Conservation (phyloP, 2,797 vertebrate species). For the Centroberyx gerrardi region DNA sequence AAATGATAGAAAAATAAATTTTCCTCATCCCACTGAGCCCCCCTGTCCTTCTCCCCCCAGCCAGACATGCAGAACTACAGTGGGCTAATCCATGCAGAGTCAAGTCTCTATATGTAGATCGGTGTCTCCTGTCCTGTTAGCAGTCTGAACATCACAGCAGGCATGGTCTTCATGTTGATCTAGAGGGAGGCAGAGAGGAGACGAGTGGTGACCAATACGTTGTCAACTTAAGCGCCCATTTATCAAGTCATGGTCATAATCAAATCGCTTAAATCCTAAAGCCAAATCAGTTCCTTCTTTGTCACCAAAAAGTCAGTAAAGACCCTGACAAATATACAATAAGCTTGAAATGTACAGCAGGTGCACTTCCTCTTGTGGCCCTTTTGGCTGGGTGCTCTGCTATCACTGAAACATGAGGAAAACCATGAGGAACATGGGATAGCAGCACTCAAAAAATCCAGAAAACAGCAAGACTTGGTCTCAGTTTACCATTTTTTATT, state of each 20-base stretch:
- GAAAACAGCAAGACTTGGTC: too few species aligned
- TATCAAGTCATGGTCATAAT: conserved; percentile 22
- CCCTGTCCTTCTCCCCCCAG: conserved; percentile 33
- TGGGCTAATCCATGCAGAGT: conserved; percentile 57
- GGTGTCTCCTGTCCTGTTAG: conserved; percentile 98
- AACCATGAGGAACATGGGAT: too few species aligned
- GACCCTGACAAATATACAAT: conserved; percentile 28
- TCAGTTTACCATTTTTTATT: too few species aligned
- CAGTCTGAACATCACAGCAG: conserved; percentile 97
- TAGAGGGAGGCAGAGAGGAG: conserved; percentile 62
- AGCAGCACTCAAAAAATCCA: too few species aligned
- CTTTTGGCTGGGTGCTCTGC: too few species aligned
- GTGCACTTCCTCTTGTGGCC: too few species aligned
- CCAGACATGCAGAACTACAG: conserved; percentile 67
- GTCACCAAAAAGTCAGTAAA: conserved; percentile 16
- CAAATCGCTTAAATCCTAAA: conserved; percentile 23
- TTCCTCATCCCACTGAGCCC: conserved; percentile 60
- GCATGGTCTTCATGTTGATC: conserved; percentile 91
- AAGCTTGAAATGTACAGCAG: not conserved
- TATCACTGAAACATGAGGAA: too few species aligned
- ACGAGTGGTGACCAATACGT: conserved; percentile 17
- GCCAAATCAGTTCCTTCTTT: conserved; percentile 36
- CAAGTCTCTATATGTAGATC: conserved; percentile 90
- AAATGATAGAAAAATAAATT: conserved; percentile 84
- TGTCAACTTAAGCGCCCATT: conserved; percentile 27